Percentiles rank a stretch among this genome's conserved stretches.
phyloP scores from a whole-genome alignment of 2,888 invertebrate species.

The Leucoma salicis region DNA sequence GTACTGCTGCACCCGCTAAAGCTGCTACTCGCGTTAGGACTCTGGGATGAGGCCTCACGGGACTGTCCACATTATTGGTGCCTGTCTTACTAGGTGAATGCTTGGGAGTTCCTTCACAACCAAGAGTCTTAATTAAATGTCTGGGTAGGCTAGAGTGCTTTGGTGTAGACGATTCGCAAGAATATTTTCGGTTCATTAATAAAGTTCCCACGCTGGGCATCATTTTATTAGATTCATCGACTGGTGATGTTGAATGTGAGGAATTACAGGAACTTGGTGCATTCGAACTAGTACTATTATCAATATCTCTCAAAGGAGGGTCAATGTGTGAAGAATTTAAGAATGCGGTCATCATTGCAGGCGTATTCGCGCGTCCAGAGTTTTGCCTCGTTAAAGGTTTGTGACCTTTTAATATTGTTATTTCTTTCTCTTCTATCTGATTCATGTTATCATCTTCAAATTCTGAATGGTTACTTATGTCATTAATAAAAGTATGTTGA shows the following conservation, averaged over 20 bases:
- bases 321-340: conserved; percentile 71
- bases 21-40: conserved; percentile 82
- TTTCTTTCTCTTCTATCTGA: conserved; percentile 77
- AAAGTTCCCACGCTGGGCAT: conserved; percentile 67
- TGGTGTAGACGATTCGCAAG: conserved; percentile 67
- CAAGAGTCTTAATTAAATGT: conserved; percentile 68
- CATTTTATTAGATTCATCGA: conserved; percentile 55
- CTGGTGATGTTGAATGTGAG: conserved; percentile 68
- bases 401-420: conserved; percentile 81
- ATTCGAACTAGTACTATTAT: conserved; percentile 57
- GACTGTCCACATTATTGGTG: conserved; percentile 56
- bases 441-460: conserved; percentile 77
- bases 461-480: conserved; percentile 73
- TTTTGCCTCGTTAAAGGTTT: conserved; percentile 86
- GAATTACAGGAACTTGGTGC: conserved; percentile 70
- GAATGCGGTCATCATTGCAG: conserved; percentile 76
- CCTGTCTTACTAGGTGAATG: conserved; percentile 63
- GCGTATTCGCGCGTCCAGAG: conserved; percentile 81
- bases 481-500: conserved; percentile 71
- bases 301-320: conserved; percentile 49
- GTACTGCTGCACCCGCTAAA: conserved; percentile 78
- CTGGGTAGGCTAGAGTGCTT: conserved; percentile 74
- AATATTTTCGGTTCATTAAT: conserved; percentile 71
- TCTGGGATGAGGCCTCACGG: conserved; percentile 84
- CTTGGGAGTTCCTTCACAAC: conserved; percentile 68